Base-by-base conservation (phyloP, 2,113 vertebrate species). In the Herpetotheres cachinnans region DNA sequence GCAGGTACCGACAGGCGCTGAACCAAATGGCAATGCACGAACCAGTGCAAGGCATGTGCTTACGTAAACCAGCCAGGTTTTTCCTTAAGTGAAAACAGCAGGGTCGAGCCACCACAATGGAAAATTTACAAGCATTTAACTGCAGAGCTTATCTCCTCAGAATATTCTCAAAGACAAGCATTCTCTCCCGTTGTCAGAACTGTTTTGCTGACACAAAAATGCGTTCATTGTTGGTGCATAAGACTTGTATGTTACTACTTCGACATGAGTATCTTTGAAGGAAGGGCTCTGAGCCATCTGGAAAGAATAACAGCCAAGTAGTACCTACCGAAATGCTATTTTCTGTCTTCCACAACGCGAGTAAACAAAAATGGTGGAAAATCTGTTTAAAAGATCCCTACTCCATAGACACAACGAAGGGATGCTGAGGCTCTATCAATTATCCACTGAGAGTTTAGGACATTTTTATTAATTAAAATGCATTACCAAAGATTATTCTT, bases 141-240 rank as follows among this genome's bases (percentile, higher is more conserved):
- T 13, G 34, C 71, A 86, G 49, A 74, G 32, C 42, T 78, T 61
- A 25, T 86, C 86, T 90, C 61, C 49, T 49, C 46, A 11, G 38
- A 59, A 91, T 9, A 54, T 10, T 58, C 86, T 56, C 62, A 66
- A 73, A 46, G 13, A 40, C 19, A 13, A 56, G 38, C 18, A 4
- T 52, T 65, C 54, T 49, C 54, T 47, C 26, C 65, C 52, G 81
- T 13, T 76, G 65, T 56, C 83, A 82, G 78, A 56, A 61, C 16
- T 32, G 14, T 52, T 94, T 78, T 73, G 69, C 81, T 82, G 81
- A 86, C 94, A 83, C 63, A 82, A 40, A 50, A 91, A 89, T 26
- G 50, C 56, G n/a, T n/a, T n/a, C n/a, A 30, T 6, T 66, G 82
- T 11, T 84, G 63, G 55, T 92, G 63, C 18, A 1, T 8, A 5